Percentiles rank a stretch among this genome's conserved stretches.
phyloP scores from a whole-genome alignment of 2,113 vertebrate species.

The Larimichthys polyactis region DNA sequence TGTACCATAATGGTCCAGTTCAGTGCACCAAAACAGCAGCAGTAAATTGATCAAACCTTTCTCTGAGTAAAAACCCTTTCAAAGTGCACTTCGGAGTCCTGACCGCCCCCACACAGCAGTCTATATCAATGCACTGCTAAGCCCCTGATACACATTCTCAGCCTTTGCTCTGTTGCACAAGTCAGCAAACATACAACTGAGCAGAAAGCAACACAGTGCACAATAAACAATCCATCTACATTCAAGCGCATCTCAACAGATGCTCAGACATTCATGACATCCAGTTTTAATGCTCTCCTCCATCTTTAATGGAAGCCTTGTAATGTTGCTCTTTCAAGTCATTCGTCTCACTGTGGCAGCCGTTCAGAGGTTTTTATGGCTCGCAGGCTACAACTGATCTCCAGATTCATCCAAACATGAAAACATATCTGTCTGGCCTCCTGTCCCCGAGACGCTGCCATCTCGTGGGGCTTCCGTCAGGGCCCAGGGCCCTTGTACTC shows the following conservation, averaged over 20 bases:
- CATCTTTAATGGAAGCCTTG: constrained; percentile 54
- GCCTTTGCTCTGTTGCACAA: constrained; percentile 65
- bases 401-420: constrained; percentile 54
- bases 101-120: neutral
- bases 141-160: constrained; percentile 32
- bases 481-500: neutral
- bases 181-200: constrained; percentile 46
- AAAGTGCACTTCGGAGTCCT: constrained; percentile 25
- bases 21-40: constrained; percentile 29
- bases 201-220: neutral
- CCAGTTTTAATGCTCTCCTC: constrained; percentile 34
- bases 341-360: constrained; percentile 7
- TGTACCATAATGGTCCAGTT: constrained; percentile 43
- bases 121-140: constrained; percentile 45
- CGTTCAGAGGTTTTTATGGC: neutral
- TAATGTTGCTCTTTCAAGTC: constrained; percentile 12
- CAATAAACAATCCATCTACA: constrained; percentile 15
- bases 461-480: constrained; percentile 7
- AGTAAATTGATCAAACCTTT: constrained; percentile 36
- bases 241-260: neutral
- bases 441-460: constrained; percentile 9
- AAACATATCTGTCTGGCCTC: constrained; percentile 48
- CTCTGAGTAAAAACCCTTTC: constrained; percentile 28
- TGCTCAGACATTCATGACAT: constrained; percentile 13
- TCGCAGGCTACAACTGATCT: constrained; percentile 35